Conservation (phyloP, 2,113 vertebrate species). For the Melanerpes aurifrons region DNA sequence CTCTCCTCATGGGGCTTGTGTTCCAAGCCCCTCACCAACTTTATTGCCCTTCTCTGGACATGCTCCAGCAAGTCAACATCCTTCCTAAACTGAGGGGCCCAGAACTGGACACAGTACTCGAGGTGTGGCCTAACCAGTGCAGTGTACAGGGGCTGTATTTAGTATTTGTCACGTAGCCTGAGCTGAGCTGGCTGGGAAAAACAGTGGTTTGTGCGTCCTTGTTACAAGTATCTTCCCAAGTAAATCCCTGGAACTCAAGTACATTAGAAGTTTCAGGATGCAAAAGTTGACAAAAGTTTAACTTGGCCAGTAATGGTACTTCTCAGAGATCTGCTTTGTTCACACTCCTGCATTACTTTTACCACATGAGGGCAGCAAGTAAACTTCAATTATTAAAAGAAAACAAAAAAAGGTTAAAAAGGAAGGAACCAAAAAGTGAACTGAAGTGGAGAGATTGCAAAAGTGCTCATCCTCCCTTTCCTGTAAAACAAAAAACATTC, state of each 20-base stretch:
- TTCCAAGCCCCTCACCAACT: no score
- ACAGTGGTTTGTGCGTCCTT: neutral
- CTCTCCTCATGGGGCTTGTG: no score
- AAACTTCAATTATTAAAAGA: neutral
- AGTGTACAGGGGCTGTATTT: neutral
- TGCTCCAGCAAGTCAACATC: no score
- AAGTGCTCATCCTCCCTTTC: neutral
- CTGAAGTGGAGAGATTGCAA: neutral
- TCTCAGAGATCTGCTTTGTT: neutral
- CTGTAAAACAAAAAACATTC: neutral
- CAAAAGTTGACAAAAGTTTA: neutral
- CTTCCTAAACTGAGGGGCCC: no score
- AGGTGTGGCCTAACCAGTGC: no score
- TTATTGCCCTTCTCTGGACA: no score
- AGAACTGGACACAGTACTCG: no score
- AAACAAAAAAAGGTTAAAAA: neutral
- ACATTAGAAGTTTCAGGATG: neutral
- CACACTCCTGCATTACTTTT: rapidly evolving
- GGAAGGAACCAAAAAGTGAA: neutral
- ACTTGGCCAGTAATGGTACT: neutral
- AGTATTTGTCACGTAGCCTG: neutral
- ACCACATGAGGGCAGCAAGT: neutral
- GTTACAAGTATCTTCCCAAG: neutral
- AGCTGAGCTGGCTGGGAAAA: neutral
- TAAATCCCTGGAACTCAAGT: neutral